Evolutionary conservation across 2,797 vertebrate species (phyloP).

Genomic region (Coregonus ussuriensis): DNA sequence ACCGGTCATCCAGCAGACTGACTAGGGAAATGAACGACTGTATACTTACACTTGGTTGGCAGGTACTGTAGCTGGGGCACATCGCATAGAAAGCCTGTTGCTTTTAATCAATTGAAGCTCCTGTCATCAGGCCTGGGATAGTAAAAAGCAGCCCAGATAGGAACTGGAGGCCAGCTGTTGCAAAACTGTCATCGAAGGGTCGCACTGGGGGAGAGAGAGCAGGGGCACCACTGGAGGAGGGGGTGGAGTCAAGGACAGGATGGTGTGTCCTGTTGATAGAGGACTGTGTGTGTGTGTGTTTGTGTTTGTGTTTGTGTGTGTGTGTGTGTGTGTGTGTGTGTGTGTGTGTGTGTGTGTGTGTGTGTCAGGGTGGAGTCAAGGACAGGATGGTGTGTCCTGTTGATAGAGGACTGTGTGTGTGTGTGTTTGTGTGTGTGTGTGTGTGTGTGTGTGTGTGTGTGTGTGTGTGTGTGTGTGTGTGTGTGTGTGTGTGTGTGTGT

Average conservation of each 20-base stretch:
- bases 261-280: slow-evolving; percentile 28
- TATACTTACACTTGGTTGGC: slow-evolving; percentile 52
- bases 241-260: slow-evolving; percentile 45
- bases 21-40: slow-evolving; percentile 49
- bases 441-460: slow-evolving; percentile 11
- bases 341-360: slow-evolving; percentile 23
- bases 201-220: slow-evolving; percentile 53
- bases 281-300: slow-evolving; percentile 2
- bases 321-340: slow-evolving; percentile 4
- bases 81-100: slow-evolving; percentile 55
- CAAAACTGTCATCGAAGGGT: slow-evolving; percentile 69
- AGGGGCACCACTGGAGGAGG: slow-evolving; percentile 27
- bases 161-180: slow-evolving; percentile 54
- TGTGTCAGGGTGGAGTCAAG: slow-evolving; percentile 38
- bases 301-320: slow-evolving; percentile 2
- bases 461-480: neutral
- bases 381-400: slow-evolving; percentile 37
- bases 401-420: slow-evolving; percentile 8
- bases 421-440: neutral
- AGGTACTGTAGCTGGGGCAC: slow-evolving; percentile 49
- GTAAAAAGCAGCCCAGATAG: slow-evolving; percentile 57
- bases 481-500: slow-evolving; percentile 6
- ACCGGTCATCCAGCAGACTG: slow-evolving; percentile 46
- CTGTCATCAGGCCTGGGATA: slow-evolving; percentile 67
- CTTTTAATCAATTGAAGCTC: slow-evolving; percentile 74